Percentiles rank a stretch among this genome's conserved stretches.
Evolutionary conservation across 1,140 invertebrate species (phyloP).

Genomic region (Stegodyphus dumicola): DNA sequence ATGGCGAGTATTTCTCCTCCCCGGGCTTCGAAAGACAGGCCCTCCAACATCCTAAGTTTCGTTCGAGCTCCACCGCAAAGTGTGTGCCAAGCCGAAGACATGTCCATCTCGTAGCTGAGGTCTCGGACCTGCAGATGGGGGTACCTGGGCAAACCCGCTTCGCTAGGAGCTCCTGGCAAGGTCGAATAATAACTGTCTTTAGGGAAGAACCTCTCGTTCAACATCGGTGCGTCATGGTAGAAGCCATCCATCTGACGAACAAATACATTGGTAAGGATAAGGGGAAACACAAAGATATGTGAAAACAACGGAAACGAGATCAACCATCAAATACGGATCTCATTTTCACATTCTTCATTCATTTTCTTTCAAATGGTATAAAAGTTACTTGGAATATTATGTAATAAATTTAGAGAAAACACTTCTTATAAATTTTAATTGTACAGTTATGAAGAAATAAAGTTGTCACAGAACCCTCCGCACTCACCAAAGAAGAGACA

Average conservation of each 20-base stretch:
- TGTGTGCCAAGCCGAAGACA: constrained; percentile 65
- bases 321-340: no score
- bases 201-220: constrained; percentile 63
- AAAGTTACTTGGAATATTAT: no score
- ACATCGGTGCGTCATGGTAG: constrained; percentile 48
- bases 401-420: no score
- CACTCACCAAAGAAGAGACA: no score
- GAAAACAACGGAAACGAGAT: no score
- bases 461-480: no score
- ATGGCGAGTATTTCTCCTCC: constrained; percentile 91
- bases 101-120: constrained; percentile 70
- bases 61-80: constrained; percentile 65
- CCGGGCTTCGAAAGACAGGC: constrained; percentile 83
- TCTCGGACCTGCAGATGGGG: constrained; percentile 77
- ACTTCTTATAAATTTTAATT: no score
- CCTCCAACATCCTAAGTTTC: constrained; percentile 73
- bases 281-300: no score
- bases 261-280: neutral
- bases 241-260: constrained; percentile 33
- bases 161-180: constrained; percentile 27
- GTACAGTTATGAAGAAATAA: no score
- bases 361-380: no score
- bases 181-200: constrained; percentile 61
- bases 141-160: constrained; percentile 66
- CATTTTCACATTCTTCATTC: no score